These are phyloP conservation scores for Equus przewalskii DNA, from an alignment of 2,113 vertebrate species.

Conservation along the genomic window DNA sequence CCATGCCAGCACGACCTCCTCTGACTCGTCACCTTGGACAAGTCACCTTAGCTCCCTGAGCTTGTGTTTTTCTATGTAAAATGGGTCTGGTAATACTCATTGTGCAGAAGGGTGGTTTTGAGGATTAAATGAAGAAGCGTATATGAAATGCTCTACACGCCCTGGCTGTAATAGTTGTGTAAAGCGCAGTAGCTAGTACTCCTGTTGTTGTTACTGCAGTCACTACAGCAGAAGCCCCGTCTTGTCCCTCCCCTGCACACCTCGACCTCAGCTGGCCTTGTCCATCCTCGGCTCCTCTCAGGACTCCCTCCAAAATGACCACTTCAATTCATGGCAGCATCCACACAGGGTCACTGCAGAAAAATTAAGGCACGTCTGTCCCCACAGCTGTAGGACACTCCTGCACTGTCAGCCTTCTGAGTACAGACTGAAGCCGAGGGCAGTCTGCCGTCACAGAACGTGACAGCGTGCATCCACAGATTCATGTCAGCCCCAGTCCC, in stretches of 20 bases:
- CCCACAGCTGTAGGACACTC: neutral
- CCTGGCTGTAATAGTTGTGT: accelerated
- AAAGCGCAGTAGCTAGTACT: neutral
- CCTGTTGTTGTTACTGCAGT: accelerated
- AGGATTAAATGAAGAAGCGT: neutral
- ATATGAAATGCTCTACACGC: neutral
- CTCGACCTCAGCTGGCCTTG: neutral
- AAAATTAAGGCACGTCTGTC: neutral
- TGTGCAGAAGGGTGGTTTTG: neutral
- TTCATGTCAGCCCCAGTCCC: neutral
- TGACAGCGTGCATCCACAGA: neutral
- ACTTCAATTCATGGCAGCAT: neutral
- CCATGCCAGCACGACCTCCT: neutral
- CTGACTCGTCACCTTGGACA: neutral
- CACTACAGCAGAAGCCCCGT: neutral
- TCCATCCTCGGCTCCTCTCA: no score
- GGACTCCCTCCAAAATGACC: neutral
- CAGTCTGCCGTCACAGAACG: neutral
- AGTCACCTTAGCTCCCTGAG: neutral
- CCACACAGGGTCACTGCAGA: neutral
- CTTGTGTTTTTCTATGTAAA: neutral
- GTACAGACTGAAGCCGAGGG: neutral
- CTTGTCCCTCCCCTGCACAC: neutral
- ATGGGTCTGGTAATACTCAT: neutral
- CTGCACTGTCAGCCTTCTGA: neutral